Percentiles rank a stretch among this genome's conserved stretches.
phyloP scores from a whole-genome alignment of 53 echinoderm and acorn worm genomes.

The Holothuria scabra region DNA sequence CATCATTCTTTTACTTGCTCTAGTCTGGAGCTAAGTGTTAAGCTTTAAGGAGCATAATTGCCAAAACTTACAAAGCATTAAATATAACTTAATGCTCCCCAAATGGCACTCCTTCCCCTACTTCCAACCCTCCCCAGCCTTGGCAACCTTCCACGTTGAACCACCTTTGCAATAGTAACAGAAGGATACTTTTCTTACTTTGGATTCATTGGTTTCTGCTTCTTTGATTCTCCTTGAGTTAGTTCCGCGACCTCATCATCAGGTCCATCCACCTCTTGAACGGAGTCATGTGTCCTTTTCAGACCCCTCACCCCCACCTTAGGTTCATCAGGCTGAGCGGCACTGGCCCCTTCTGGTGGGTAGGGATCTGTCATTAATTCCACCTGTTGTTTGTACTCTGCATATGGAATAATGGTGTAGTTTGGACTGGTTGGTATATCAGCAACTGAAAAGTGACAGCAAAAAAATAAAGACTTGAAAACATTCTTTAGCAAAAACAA shows the following conservation, averaged over 20 bases:
- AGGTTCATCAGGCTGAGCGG: slow-evolving; percentile 20
- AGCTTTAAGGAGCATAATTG: too few relatives aligned
- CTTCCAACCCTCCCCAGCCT: too few relatives aligned
- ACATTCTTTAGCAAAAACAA: too few relatives aligned
- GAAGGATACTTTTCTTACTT: slow-evolving; percentile 63
- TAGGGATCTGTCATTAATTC: slow-evolving; percentile 43
- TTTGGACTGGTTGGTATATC: slow-evolving; percentile 15
- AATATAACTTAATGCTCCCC: too few relatives aligned
- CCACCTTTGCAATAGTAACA: too few relatives aligned
- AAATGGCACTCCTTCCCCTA: too few relatives aligned
- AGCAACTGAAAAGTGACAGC: not conserved
- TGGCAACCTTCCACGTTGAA: too few relatives aligned
- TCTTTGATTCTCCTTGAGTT: slow-evolving; percentile 72
- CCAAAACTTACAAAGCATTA: too few relatives aligned
- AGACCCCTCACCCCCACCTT: slow-evolving; percentile 37
- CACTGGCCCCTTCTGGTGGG: slow-evolving; percentile 19
- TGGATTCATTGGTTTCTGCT: slow-evolving; percentile 87
- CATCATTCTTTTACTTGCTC: too few relatives aligned
- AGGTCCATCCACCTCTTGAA: slow-evolving; percentile 54
- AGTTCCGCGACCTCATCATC: slow-evolving; percentile 88
- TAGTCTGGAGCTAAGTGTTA: too few relatives aligned
- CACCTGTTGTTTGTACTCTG: slow-evolving; percentile 60
- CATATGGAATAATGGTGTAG: slow-evolving; percentile 66
- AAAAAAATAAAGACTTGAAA: not conserved
- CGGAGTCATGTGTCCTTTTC: slow-evolving; percentile 69